These are phyloP conservation scores for Strongylocentrotus purpuratus DNA, from an alignment of 35 echinoderm and acorn worm genomes.

Conservation along the genomic window DNA sequence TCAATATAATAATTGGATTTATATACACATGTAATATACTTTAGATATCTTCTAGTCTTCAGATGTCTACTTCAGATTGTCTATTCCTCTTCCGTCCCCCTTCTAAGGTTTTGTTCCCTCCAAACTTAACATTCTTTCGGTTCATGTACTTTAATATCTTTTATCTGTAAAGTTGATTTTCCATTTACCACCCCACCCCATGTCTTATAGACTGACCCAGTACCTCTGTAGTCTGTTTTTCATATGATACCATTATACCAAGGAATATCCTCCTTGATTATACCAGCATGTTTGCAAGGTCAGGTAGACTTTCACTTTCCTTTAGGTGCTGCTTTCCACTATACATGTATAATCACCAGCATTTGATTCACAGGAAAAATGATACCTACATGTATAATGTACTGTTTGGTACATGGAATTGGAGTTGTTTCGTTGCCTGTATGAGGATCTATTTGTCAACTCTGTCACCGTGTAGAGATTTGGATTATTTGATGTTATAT, in stretches of 20 bases:
- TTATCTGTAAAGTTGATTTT: neutral
- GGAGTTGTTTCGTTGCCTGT: neutral
- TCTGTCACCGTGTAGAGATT: neutral
- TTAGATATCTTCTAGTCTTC: neutral
- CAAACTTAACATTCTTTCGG: too few relatives aligned
- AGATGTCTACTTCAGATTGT: neutral
- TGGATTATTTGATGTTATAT: neutral
- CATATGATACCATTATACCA: neutral
- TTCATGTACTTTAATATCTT: neutral
- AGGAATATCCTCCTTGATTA: too few relatives aligned
- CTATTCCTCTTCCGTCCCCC: neutral
- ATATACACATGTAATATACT: too few relatives aligned
- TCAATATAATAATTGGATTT: too few relatives aligned
- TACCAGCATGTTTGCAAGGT: neutral
- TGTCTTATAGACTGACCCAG: neutral
- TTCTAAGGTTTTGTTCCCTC: too few relatives aligned
- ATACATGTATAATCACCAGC: neutral
- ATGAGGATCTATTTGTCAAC: neutral
- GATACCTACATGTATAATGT: neutral
- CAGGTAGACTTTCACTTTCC: neutral
- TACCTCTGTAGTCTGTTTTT: neutral
- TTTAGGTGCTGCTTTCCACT: neutral
- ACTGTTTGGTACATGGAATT: neutral
- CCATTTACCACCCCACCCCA: neutral
- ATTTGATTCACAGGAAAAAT: neutral